Evolutionary conservation across 2,113 vertebrate genomes (phyloP), one percentile per base, ranked within the genome.

Genomic region (Oryzias curvinotus): DNA sequence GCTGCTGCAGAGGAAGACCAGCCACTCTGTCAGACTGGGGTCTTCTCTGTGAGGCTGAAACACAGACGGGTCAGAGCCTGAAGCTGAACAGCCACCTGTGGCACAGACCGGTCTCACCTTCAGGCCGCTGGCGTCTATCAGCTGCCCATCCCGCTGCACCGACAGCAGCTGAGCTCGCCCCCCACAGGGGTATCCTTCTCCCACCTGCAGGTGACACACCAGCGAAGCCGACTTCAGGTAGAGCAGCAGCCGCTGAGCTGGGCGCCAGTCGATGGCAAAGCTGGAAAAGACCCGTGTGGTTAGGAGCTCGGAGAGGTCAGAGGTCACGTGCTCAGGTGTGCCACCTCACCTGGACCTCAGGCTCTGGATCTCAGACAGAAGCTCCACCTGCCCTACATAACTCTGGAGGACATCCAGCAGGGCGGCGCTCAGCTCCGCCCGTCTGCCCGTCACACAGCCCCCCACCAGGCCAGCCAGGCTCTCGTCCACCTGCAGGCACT

Each of bases 221-320:
- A 85, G 51, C 0, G 68, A 52, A 0, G 91, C 86, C 0, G 89
- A 77, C 79, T 92, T 92, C 60, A 93, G 81, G 81, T 88, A 93
- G 56, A 91, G 54, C 28, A 93, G 81, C 59, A 74, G 62, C 1
- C 83, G 87, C 79, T 84, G 79, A 5, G 84, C 73, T 0, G 91
- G 87, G 42, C 67, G 69, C 92, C 92, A 93, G 78, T 93, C 92
- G 10, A 93, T 90, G 21, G 92, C 88, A 16, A 91, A 93, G 28
- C 92, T 92, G 63, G 4, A 53, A 16, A 16, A 46, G 2, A 26
- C 7, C 3, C 3, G n/a, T 4, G n/a, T 6, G 7, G 28, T 19
- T 30, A 15, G 48, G 51, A 17, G n/a, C 16, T 8, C 0, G 15
- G 15, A 45, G 15, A 23, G 14, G 44, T 45, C 44, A 45, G 17